Evolutionary conservation across 2,797 vertebrate genomes (phyloP).

Genomic region (Simalia tracyae): DNA sequence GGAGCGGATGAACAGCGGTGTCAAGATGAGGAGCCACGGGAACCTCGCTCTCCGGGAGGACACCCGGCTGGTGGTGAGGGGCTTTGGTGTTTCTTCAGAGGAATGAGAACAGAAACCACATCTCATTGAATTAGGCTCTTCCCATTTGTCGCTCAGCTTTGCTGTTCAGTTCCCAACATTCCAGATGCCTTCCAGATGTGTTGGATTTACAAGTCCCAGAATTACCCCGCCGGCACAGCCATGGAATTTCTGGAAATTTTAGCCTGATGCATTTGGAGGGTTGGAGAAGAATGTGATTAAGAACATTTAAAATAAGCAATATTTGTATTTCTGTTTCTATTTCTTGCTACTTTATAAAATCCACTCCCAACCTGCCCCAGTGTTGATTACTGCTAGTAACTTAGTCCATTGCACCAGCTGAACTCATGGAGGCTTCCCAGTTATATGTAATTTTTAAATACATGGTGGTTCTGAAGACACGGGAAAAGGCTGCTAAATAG

Average conservation of each 20-base stretch:
- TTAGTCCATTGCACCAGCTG: background rate
- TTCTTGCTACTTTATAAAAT: background rate
- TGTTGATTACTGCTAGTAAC: background rate
- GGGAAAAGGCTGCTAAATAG: background rate
- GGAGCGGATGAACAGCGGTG: slow-evolving; percentile 78
- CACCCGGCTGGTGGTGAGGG: slow-evolving; percentile 73
- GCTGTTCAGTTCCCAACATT: background rate
- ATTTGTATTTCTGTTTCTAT: background rate
- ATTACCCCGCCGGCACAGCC: background rate
- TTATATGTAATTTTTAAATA: background rate
- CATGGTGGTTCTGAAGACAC: background rate
- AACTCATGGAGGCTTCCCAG: background rate
- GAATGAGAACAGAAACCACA: background rate
- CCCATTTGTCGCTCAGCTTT: background rate
- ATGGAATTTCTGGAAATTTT: background rate
- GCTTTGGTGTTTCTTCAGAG: background rate
- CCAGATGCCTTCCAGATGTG: background rate
- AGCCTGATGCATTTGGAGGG: background rate
- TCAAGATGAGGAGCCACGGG: slow-evolving; percentile 78
- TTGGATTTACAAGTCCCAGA: background rate
- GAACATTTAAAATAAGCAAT: background rate
- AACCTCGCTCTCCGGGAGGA: slow-evolving; percentile 78
- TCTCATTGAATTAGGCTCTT: background rate
- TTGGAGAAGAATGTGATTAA: background rate
- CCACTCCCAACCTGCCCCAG: background rate